A percentile compares a stretch with the other conserved stretches of the same genome.
Conservation (phyloP, 2,888 invertebrate species). For the Neelides folsomi region DNA sequence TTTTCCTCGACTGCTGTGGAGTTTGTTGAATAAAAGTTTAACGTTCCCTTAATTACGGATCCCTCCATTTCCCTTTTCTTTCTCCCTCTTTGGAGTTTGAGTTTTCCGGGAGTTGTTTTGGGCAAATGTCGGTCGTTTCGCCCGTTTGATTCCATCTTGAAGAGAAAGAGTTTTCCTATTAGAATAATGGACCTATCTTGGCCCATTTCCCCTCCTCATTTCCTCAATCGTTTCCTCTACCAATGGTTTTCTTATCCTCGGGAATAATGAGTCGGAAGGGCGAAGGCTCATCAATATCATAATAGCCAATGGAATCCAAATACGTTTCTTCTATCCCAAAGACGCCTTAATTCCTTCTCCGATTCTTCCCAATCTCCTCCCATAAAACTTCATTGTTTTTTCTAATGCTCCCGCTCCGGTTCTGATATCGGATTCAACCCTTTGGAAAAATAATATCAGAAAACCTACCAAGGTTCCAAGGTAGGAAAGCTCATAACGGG, state of each 20-base stretch:
- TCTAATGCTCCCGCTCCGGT: no score
- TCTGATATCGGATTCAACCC: no score
- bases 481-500: no score
- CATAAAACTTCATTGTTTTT: no score
- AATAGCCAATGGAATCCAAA: no score
- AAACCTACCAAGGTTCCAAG: no score
- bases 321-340: no score
- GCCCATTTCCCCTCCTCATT: constrained; percentile 16
- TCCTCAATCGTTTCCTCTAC: constrained; percentile 17
- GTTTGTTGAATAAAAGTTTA: constrained; percentile 17
- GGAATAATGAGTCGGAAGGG: constrained; percentile 13
- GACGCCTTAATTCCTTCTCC: no score
- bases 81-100: background rate
- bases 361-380: no score
- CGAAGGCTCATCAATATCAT: no score
- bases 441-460: no score
- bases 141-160: background rate
- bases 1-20: no score
- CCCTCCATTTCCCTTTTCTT: constrained; percentile 8
- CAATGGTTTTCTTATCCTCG: constrained; percentile 25
- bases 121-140: background rate
- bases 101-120: background rate
- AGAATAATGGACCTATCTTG: constrained; percentile 19
- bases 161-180: constrained; percentile 9
- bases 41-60: constrained; percentile 20